A percentile compares a stretch with the other conserved stretches of the same genome.
These are phyloP conservation scores for Percina caprodes DNA, from an alignment of 2,113 vertebrate species.

Conservation along the genomic window DNA sequence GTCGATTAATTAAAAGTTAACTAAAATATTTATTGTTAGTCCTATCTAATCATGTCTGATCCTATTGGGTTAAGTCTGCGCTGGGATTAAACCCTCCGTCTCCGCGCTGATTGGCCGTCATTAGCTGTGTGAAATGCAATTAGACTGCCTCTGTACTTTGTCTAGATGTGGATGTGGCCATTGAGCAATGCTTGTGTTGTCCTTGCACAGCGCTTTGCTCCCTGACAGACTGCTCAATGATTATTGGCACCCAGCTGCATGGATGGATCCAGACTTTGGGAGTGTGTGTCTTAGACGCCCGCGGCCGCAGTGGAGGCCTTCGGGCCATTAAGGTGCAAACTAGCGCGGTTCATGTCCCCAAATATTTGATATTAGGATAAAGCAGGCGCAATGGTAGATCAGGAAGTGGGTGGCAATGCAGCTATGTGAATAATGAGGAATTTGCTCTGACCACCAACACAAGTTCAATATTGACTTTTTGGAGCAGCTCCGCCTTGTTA, in stretches of 20 bases:
- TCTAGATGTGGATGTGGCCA: conserved; percentile 37
- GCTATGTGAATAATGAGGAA: conserved; percentile 63
- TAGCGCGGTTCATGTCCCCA: conserved; percentile 58
- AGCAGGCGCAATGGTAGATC: conserved; percentile 48
- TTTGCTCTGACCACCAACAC: conserved; percentile 69
- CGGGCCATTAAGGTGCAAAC: conserved; percentile 79
- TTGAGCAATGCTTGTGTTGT: conserved; percentile 44
- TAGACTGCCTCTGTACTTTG: conserved; percentile 50
- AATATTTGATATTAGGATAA: conserved; percentile 82
- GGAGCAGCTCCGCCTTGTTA: conserved; percentile 32
- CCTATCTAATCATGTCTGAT: conserved; percentile 76
- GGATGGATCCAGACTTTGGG: conserved; percentile 25
- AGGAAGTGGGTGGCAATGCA: conserved; percentile 69
- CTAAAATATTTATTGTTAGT: conserved; percentile 44
- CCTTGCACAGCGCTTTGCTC: conserved; percentile 52
- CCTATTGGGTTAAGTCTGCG: conserved; percentile 61
- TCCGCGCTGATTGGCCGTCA: conserved; percentile 41
- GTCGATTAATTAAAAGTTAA: conserved; percentile 41
- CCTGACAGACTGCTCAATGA: conserved; percentile 61
- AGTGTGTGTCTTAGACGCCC: conserved; percentile 26
- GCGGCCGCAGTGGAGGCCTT: conserved; percentile 5
- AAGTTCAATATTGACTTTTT: conserved; percentile 77
- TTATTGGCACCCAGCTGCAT: conserved; percentile 55
- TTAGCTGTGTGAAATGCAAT: conserved; percentile 72
- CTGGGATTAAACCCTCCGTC: conserved; percentile 37